Evolutionary conservation across 2,888 invertebrate genomes (phyloP).

Genomic region (Torymus auratus): DNA sequence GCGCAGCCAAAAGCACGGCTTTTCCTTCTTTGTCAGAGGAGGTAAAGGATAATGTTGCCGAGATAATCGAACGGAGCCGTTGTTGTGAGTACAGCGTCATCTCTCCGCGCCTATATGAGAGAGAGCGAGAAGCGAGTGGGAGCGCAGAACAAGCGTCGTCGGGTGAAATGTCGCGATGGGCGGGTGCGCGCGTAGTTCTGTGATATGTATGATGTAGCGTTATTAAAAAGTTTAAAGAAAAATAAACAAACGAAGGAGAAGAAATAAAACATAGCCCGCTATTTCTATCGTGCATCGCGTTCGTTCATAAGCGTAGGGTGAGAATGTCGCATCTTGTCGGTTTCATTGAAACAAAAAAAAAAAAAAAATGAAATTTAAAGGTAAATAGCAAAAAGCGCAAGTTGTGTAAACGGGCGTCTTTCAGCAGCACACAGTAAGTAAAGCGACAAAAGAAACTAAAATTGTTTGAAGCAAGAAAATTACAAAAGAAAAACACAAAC

Average conservation of each 20-base stretch:
- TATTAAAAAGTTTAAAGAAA: constrained; percentile 68
- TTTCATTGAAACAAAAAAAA: constrained; percentile 60
- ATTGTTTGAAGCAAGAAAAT: constrained; percentile 37
- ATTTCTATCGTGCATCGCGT: constrained; percentile 57
- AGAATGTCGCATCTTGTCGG: constrained; percentile 55
- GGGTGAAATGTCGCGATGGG: constrained; percentile 57
- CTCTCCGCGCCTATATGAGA: not conserved
- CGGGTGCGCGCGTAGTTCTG: constrained; percentile 76
- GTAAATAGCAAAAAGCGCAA: constrained; percentile 34
- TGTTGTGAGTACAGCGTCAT: not conserved
- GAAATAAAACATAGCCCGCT: constrained; percentile 50
- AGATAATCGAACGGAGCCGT: not conserved
- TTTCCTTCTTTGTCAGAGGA: not conserved
- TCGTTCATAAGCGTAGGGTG: constrained; percentile 53
- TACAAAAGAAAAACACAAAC: constrained; percentile 36
- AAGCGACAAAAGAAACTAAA: constrained; percentile 19
- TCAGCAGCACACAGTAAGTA: constrained; percentile 45
- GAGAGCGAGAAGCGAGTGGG: not conserved
- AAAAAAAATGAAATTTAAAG: constrained; percentile 53
- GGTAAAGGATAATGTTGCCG: not conserved
- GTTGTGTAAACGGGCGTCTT: constrained; percentile 43
- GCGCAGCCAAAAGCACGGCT: too few relatives aligned
- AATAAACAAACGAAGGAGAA: constrained; percentile 65
- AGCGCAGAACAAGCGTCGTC: constrained; percentile 30
- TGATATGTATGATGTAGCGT: constrained; percentile 77